These are phyloP conservation scores for Dromius quadrimaculatus DNA, from an alignment of 2,888 invertebrate genomes.

Conservation along the genomic window DNA sequence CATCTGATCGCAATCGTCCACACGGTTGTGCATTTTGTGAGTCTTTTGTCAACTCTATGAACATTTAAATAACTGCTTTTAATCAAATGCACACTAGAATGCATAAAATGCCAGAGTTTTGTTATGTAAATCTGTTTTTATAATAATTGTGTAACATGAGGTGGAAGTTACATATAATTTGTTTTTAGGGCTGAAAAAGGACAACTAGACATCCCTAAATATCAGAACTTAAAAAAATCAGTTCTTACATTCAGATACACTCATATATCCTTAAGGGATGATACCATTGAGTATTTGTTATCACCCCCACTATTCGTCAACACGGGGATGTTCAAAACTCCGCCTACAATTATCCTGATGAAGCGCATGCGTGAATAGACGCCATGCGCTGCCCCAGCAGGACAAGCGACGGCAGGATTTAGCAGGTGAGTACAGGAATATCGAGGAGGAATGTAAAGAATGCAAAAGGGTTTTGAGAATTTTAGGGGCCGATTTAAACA, in stretches of 20 bases:
- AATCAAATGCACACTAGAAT: constrained; percentile 31
- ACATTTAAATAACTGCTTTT: constrained; percentile 44
- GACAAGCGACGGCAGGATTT: not conserved
- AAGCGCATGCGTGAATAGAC: constrained; percentile 9
- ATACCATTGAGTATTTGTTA: too few relatives aligned
- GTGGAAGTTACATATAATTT: too few relatives aligned
- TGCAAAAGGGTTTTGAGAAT: too few relatives aligned
- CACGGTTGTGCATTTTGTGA: constrained; percentile 54
- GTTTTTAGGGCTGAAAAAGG: too few relatives aligned
- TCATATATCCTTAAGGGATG: too few relatives aligned
- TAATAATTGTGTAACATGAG: constrained; percentile 40
- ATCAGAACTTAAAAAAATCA: too few relatives aligned
- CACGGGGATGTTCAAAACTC: constrained; percentile 28
- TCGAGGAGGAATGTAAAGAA: not conserved
- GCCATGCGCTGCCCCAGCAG: constrained; percentile 23
- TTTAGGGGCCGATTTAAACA: too few relatives aligned
- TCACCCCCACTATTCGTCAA: not conserved
- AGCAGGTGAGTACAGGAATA: constrained; percentile 3
- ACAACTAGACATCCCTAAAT: too few relatives aligned
- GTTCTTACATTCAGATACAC: too few relatives aligned
- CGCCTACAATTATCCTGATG: constrained; percentile 20
- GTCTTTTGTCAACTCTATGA: not conserved
- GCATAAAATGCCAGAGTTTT: constrained; percentile 45
- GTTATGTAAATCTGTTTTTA: constrained; percentile 48
- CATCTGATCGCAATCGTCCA: constrained; percentile 56